Conservation (phyloP, 2,888 invertebrate species). For the Phorcus lineatus region DNA sequence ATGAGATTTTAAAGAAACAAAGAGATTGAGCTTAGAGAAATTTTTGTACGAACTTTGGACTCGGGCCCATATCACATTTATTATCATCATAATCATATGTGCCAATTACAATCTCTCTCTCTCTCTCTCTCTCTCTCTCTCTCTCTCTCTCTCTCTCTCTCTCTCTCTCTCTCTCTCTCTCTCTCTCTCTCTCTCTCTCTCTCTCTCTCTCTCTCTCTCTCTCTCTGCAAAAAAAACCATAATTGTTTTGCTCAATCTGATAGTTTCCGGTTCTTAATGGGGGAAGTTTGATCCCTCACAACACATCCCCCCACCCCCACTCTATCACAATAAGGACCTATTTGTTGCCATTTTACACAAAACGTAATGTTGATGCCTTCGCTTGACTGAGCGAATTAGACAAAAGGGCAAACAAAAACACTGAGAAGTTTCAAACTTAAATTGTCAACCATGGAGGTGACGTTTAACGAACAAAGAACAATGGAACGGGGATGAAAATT, state of each 20-base stretch:
- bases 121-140: not conserved
- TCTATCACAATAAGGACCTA: not conserved
- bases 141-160: constrained; percentile 16
- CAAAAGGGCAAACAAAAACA: not conserved
- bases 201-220: constrained; percentile 16
- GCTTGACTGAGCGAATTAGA: not conserved
- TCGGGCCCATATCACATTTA: too few species aligned
- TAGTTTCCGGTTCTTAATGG: not conserved
- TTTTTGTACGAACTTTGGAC: too few species aligned
- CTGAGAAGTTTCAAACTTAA: not conserved
- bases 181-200: constrained; percentile 6
- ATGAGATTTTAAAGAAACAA: too few species aligned
- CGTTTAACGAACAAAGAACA: not conserved
- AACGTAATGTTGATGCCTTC: not conserved
- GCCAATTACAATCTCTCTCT: not conserved
- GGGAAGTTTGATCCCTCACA: not conserved
- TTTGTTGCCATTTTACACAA: constrained; percentile 2
- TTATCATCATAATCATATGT: too few species aligned
- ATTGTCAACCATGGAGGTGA: not conserved
- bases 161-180: constrained; percentile 8
- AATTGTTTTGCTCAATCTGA: not conserved
- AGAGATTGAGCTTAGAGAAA: too few species aligned
- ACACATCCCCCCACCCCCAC: not conserved
- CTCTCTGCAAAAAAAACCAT: not conserved
- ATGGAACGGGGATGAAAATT: not conserved